Conservation (phyloP, 2,797 vertebrate genomes). For the Nyctalus aviator region DNA sequence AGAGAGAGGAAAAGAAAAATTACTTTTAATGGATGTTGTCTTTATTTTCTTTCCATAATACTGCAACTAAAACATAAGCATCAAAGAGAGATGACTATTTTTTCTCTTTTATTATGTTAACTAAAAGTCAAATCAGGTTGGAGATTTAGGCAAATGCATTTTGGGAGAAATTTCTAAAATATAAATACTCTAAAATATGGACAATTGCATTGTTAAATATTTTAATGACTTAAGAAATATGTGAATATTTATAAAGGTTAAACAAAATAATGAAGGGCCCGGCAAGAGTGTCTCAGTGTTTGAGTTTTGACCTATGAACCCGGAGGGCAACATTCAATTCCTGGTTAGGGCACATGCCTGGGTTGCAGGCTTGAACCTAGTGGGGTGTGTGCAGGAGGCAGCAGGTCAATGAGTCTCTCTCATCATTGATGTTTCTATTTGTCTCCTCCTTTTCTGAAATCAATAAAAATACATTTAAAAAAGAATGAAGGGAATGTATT, state of each 20-base stretch:
- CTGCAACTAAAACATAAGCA: constrained; percentile 15
- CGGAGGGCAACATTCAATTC: too few relatives aligned
- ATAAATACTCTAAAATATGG: constrained; percentile 25
- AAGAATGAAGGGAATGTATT: neutral
- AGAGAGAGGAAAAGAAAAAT: constrained; percentile 43
- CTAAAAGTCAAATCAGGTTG: constrained; percentile 71
- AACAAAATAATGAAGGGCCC: neutral
- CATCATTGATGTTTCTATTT: too few relatives aligned
- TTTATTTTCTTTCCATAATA: constrained; percentile 48
- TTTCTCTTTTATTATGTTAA: constrained; percentile 71
- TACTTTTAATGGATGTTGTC: constrained; percentile 43
- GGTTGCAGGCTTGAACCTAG: too few relatives aligned
- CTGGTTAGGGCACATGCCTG: too few relatives aligned
- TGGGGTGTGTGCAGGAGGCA: too few relatives aligned
- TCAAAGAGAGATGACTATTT: constrained; percentile 57
- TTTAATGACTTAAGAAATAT: neutral
- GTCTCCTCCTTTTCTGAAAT: too few relatives aligned
- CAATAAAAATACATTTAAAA: too few relatives aligned
- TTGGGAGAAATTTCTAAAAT: constrained; percentile 64
- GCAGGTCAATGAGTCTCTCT: too few relatives aligned
- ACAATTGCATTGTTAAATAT: neutral
- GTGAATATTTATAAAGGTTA: neutral
- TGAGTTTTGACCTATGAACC: too few relatives aligned
- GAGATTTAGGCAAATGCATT: constrained; percentile 62
- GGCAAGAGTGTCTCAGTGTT: too few relatives aligned